Evolutionary conservation across 2,797 vertebrate genomes (phyloP).

Genomic region (Alectoris magna): DNA sequence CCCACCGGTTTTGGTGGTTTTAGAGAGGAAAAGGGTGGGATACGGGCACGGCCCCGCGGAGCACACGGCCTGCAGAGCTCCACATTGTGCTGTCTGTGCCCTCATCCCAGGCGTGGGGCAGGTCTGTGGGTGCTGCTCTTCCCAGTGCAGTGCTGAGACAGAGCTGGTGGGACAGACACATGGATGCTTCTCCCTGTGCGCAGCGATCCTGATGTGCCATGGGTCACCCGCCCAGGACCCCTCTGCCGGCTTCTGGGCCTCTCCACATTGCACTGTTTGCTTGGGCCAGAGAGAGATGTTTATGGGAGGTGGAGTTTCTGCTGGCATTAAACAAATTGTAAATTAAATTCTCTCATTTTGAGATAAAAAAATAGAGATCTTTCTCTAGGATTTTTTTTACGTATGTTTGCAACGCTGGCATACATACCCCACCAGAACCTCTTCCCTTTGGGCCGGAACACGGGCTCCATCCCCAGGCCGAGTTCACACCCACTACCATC

Average conservation of each 20-base stretch:
- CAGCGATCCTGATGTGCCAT: background rate
- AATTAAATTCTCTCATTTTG: background rate
- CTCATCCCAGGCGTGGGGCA: background rate
- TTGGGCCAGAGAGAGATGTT: background rate
- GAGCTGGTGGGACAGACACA: accelerated
- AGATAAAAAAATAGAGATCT: background rate
- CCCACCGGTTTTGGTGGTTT: background rate
- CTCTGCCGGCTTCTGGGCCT: background rate
- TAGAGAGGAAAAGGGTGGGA: background rate
- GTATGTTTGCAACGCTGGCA: accelerated
- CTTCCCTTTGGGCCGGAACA: background rate
- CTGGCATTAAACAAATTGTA: background rate
- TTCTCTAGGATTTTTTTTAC: background rate
- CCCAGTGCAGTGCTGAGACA: background rate
- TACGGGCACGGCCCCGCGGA: background rate
- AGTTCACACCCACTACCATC: background rate
- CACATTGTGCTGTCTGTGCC: accelerated
- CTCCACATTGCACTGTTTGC: background rate
- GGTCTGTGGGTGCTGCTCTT: background rate
- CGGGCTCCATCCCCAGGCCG: background rate
- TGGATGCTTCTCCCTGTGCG: accelerated
- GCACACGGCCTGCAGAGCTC: background rate
- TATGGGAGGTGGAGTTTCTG: background rate
- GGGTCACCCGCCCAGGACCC: background rate
- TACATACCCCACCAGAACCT: background rate